Conservation (phyloP, 1,140 invertebrate species). For the Aradophagus sp. region DNA sequence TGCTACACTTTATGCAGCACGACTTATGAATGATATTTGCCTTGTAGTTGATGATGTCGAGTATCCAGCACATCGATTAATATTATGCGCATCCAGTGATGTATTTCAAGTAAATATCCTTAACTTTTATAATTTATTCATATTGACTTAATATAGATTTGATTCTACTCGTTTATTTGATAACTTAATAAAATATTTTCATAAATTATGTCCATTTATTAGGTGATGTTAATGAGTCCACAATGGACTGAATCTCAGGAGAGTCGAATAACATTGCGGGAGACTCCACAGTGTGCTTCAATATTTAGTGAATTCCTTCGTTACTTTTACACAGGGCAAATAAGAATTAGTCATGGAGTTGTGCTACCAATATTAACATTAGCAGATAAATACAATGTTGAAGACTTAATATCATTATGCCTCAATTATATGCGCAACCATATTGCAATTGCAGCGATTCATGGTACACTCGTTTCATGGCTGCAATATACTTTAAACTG, state of each 20-base stretch:
- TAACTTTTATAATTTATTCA: too few relatives aligned
- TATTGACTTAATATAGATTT: too few relatives aligned
- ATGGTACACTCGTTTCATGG: constrained; percentile 90
- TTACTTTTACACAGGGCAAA: constrained; percentile 95
- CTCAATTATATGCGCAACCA: constrained; percentile 91
- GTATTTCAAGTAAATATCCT: constrained; percentile 88
- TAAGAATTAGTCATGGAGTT: constrained; percentile 86
- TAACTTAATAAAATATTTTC: too few relatives aligned
- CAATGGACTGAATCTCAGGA: constrained; percentile 94
- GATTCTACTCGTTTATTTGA: too few relatives aligned
- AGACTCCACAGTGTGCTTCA: constrained; percentile 86
- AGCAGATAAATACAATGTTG: constrained; percentile 96
- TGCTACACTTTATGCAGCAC: constrained; percentile 86
- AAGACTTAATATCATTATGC: constrained; percentile 88
- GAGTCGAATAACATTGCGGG: constrained; percentile 87
- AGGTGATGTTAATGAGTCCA: constrained; percentile 96
- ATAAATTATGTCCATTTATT: too few relatives aligned
- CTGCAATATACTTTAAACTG: constrained; percentile 90
- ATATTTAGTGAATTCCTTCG: constrained; percentile 92
- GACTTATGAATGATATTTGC: constrained; percentile 90
- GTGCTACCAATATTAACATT: constrained; percentile 90
- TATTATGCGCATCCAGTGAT: constrained; percentile 95
- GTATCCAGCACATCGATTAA: constrained; percentile 92
- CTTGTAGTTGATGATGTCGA: constrained; percentile 86
- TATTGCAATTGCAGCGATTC: constrained; percentile 86